phyloP scores from a whole-genome alignment of 2,113 vertebrate genomes.

The Proterorhinus semilunaris region DNA sequence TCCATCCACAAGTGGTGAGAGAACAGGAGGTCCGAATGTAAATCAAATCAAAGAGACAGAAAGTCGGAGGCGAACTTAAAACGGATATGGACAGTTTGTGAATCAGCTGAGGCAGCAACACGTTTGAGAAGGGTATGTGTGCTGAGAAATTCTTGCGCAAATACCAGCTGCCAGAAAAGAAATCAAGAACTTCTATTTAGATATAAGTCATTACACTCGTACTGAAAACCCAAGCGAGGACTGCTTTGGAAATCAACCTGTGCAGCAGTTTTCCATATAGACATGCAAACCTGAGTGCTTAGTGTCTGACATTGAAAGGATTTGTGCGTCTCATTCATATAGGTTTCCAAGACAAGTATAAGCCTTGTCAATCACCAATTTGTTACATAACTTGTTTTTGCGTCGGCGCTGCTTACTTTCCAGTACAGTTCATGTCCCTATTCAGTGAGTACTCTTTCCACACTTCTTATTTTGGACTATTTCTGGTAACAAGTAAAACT shows the following conservation, averaged over 20 bases:
- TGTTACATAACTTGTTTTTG: not conserved
- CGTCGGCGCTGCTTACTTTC: not conserved
- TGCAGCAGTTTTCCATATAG: not conserved
- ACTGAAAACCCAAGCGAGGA: not conserved
- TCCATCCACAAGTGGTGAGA: not conserved
- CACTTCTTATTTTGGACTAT: not conserved
- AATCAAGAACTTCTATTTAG: not conserved
- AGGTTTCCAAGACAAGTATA: not conserved
- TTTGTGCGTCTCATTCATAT: no score
- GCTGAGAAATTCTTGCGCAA: slow-evolving; percentile 23
- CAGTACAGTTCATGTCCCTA: not conserved
- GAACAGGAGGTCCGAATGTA: slow-evolving; percentile 4
- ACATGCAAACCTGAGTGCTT: not conserved
- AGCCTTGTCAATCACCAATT: not conserved
- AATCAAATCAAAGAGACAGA: not conserved
- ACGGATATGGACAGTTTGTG: slow-evolving; percentile 16
- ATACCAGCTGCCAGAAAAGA: slow-evolving; percentile 13
- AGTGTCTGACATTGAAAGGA: not conserved
- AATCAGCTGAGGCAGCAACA: slow-evolving; percentile 31
- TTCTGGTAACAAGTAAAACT: not conserved
- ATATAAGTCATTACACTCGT: not conserved
- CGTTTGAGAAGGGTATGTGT: slow-evolving; percentile 25
- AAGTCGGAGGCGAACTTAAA: not conserved
- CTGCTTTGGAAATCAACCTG: not conserved
- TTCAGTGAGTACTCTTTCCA: not conserved